These are phyloP conservation scores for Callinectes sapidus DNA, from an alignment of 2,888 invertebrate genomes.

Conservation along the genomic window DNA sequence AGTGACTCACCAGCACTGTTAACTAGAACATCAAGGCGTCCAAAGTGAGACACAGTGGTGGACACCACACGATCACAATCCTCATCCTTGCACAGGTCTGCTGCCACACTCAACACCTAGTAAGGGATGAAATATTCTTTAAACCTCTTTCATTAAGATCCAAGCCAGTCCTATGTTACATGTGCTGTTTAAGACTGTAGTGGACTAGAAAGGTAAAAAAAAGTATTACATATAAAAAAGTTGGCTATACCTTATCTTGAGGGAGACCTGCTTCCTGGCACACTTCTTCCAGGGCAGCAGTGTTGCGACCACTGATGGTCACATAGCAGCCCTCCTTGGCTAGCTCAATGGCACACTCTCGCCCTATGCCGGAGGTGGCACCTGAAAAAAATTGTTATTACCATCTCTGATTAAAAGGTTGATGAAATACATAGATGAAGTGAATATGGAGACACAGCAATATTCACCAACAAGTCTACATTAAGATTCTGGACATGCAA, in stretches of 20 bases:
- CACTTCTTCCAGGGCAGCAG: slow-evolving; percentile 56
- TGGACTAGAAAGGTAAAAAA: not conserved
- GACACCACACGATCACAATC: slow-evolving; percentile 85
- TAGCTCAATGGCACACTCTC: slow-evolving; percentile 64
- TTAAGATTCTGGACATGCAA: not conserved
- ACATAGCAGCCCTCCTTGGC: slow-evolving; percentile 64
- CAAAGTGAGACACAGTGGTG: slow-evolving; percentile 84
- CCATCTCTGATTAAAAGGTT: not conserved
- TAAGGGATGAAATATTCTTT: not conserved
- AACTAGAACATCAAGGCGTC: slow-evolving; percentile 87
- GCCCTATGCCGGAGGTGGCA: slow-evolving; percentile 71
- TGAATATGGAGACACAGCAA: not conserved
- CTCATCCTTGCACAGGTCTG: slow-evolving; percentile 84
- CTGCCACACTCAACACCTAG: slow-evolving; percentile 74
- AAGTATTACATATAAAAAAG: not conserved
- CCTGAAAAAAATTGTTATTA: slow-evolving; percentile 45
- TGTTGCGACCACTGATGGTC: slow-evolving; percentile 67
- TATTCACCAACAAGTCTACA: not conserved
- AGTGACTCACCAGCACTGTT: slow-evolving; percentile 81
- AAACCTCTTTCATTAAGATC: no score
- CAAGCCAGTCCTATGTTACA: no score
- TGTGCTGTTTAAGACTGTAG: no score
- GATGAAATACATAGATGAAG: not conserved
- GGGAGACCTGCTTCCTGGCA: slow-evolving; percentile 55
- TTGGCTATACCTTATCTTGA: slow-evolving; percentile 47